Percentiles rank a stretch among this genome's conserved stretches.
phyloP scores from a whole-genome alignment of 1,140 invertebrate species.

The Euborellia annulipes region DNA sequence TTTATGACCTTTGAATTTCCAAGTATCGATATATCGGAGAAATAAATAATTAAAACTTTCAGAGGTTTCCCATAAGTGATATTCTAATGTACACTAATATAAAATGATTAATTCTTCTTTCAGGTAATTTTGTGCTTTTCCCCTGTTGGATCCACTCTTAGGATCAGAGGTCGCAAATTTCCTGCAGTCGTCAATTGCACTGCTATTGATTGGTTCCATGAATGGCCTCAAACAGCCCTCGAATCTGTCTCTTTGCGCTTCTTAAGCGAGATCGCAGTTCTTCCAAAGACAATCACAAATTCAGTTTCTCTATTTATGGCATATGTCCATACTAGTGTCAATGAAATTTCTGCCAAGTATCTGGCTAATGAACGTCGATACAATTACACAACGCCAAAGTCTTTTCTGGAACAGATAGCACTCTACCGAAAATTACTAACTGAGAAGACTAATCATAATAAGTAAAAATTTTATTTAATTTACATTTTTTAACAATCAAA shows the following conservation, averaged over 20 bases:
- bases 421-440: slow-evolving; percentile 69
- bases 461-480: too few relatives aligned
- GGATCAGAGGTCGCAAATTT: slow-evolving; percentile 77
- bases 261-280: slow-evolving; percentile 52
- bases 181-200: slow-evolving; percentile 90
- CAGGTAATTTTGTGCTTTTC: slow-evolving; percentile 76
- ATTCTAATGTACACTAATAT: too few relatives aligned
- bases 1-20: too few relatives aligned
- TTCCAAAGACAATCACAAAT: slow-evolving; percentile 39
- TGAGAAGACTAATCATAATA: slow-evolving; percentile 50
- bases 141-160: slow-evolving; percentile 70
- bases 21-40: too few relatives aligned
- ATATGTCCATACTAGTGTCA: slow-evolving; percentile 74
- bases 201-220: slow-evolving; percentile 89
- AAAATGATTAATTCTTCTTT: neutral
- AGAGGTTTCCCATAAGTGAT: too few relatives aligned
- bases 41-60: neutral
- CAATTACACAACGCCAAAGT: slow-evolving; percentile 93
- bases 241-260: slow-evolving; percentile 76
- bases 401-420: slow-evolving; percentile 85
- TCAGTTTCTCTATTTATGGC: slow-evolving; percentile 79
- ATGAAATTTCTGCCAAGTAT: slow-evolving; percentile 56
- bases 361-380: slow-evolving; percentile 75
- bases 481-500: too few relatives aligned
- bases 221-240: slow-evolving; percentile 84